Evolutionary conservation across 1,140 invertebrate genomes (phyloP).

Genomic region (Lordiphosa stackelbergi): DNA sequence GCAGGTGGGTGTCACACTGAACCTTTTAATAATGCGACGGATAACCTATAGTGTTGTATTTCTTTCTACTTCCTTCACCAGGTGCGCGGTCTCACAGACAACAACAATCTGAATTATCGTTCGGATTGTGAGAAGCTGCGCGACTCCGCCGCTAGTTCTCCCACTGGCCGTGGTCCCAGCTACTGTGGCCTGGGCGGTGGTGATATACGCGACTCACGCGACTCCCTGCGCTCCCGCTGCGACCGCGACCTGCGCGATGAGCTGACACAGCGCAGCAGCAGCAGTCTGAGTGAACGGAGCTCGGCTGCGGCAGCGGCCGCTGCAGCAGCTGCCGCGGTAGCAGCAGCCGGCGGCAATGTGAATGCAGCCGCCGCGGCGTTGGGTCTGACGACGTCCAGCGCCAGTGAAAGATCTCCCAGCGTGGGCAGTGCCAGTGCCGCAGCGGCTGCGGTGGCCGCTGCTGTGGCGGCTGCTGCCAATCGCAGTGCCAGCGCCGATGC

Average conservation of each 20-base stretch:
- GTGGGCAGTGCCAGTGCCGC: conserved; percentile 51
- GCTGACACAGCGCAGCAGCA: conserved; percentile 69
- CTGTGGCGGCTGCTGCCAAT: conserved; percentile 42
- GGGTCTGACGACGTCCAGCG: conserved; percentile 56
- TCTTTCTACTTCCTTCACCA: conserved; percentile 3
- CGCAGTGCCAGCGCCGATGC: conserved; percentile 65
- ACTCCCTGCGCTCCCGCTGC: conserved; percentile 61
- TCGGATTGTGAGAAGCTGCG: conserved; percentile 72
- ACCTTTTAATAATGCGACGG: not conserved
- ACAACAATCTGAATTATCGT: conserved; percentile 83
- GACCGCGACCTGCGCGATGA: conserved; percentile 71
- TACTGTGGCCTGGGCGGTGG: conserved; percentile 36
- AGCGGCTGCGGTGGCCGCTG: too few relatives aligned
- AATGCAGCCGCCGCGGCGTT: conserved; percentile 66
- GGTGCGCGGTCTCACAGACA: conserved; percentile 89
- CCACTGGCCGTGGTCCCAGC: conserved; percentile 64
- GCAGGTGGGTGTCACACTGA: conserved; percentile 81
- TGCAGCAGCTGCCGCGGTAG: conserved; percentile 56
- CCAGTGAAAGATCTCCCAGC: conserved; percentile 74
- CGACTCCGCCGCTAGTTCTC: conserved; percentile 68
- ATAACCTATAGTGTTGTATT: not conserved
- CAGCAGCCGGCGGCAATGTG: conserved; percentile 59
- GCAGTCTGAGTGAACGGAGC: conserved; percentile 67
- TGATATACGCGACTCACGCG: conserved; percentile 61
- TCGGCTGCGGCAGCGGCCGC: conserved; percentile 52